A percentile compares a stretch with the other conserved stretches of the same genome.
These are phyloP conservation scores for Strigamia maritima DNA, from an alignment of 2,888 invertebrate genomes.

Conservation along the genomic window DNA sequence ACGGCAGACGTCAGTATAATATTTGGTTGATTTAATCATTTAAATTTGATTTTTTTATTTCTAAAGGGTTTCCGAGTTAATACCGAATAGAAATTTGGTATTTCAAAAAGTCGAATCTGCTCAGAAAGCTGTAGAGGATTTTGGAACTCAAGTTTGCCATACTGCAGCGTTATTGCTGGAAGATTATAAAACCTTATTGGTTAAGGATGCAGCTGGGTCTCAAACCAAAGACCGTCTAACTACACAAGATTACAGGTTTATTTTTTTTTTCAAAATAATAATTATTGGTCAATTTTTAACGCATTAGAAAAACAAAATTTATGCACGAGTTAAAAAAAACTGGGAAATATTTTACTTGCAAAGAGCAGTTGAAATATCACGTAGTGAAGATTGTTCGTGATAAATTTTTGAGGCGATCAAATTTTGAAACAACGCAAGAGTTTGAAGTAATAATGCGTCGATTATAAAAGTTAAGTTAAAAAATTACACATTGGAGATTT, in stretches of 20 bases:
- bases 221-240: not conserved
- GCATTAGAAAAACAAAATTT: slow-evolving; percentile 23
- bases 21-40: no score
- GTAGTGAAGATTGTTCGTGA: slow-evolving; percentile 22
- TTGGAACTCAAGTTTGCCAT: slow-evolving; percentile 24
- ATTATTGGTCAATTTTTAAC: not conserved
- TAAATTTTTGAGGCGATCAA: not conserved
- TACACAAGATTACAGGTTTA: slow-evolving; percentile 22
- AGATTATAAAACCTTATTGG: slow-evolving; percentile 6
- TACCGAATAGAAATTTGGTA: not conserved
- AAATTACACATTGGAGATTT: not conserved
- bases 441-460: slow-evolving; percentile 11
- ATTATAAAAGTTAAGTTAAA: not conserved
- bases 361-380: slow-evolving; percentile 34
- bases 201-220: not conserved
- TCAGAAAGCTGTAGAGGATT: slow-evolving; percentile 16
- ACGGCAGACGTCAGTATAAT: not conserved
- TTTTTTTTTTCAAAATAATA: not conserved
- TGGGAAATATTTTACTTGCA: slow-evolving; percentile 6
- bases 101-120: not conserved
- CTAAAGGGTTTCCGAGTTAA: not conserved
- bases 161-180: slow-evolving; percentile 17
- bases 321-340: not conserved
- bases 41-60: not conserved
- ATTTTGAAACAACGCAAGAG: not conserved